These are phyloP conservation scores for Eumaeus atala DNA, from an alignment of 1,140 invertebrate genomes.

Conservation along the genomic window DNA sequence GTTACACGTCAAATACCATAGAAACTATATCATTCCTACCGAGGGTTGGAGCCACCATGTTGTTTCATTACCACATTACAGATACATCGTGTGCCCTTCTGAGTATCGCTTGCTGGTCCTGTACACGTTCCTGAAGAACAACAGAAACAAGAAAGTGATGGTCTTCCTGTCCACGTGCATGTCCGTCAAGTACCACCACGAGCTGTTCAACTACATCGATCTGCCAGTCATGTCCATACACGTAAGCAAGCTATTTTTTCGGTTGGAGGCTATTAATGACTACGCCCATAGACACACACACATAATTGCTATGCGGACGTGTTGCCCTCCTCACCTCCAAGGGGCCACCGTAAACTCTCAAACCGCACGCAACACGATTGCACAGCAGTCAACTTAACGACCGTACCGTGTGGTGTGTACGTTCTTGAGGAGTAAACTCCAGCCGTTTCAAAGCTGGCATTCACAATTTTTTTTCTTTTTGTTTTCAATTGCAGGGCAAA, in stretches of 20 bases:
- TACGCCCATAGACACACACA: too few species aligned
- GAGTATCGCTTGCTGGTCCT: conserved; percentile 96
- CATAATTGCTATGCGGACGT: too few species aligned
- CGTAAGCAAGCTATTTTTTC: conserved; percentile 80
- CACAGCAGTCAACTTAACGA: too few species aligned
- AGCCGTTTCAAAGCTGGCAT: neutral
- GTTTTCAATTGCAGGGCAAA: conserved; percentile 82
- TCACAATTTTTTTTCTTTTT: neutral
- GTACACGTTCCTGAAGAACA: conserved; percentile 98
- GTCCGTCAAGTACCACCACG: conserved; percentile 97
- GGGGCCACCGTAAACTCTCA: too few species aligned
- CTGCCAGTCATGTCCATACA: conserved; percentile 97
- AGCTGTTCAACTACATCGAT: conserved; percentile 98
- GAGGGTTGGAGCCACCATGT: too few species aligned
- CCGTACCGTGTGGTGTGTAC: too few species aligned
- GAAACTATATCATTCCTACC: too few species aligned
- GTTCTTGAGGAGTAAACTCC: neutral
- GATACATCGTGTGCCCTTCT: conserved; percentile 92
- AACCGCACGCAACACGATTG: too few species aligned
- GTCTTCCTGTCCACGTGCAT: conserved; percentile 99
- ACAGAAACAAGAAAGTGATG: conserved; percentile 98
- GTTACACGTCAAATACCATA: too few species aligned
- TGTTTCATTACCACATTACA: too few species aligned
- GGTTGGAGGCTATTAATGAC: too few species aligned
- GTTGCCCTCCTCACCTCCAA: too few species aligned